Evolutionary conservation across 2,888 invertebrate species (phyloP).

Genomic region (Conops quadrifasciatus): DNA sequence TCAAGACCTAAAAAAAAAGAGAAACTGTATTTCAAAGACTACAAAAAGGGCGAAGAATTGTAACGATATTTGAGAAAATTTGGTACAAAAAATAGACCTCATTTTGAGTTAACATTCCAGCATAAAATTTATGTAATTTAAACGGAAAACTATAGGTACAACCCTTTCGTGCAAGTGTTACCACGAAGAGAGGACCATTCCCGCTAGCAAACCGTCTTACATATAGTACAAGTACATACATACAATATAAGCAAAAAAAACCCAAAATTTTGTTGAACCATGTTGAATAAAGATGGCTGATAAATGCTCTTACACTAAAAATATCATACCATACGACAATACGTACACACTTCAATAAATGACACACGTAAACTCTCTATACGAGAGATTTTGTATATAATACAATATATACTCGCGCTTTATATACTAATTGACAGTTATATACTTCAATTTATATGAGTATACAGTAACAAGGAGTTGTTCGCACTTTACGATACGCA

Average conservation of each 20-base stretch:
- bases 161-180: conserved; percentile 18
- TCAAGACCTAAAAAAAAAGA: too few relatives aligned
- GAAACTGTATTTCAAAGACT: too few relatives aligned
- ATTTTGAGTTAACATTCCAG: neutral
- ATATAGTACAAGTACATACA: neutral
- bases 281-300: too few relatives aligned
- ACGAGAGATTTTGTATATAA: too few relatives aligned
- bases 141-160: neutral
- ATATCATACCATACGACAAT: neutral
- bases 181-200: neutral
- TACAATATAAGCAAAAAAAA: neutral
- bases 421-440: neutral
- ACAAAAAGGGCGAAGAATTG: too few relatives aligned
- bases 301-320: too few relatives aligned
- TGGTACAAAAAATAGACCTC: neutral
- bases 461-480: conserved; percentile 10
- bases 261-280: too few relatives aligned
- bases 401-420: neutral
- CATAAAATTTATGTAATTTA: too few relatives aligned
- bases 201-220: neutral
- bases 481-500: conserved; percentile 23
- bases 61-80: too few relatives aligned
- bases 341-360: neutral
- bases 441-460: conserved; percentile 1
- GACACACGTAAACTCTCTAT: neutral